phyloP scores from a whole-genome alignment of 2,113 vertebrate genomes.

The Hypomesus transpacificus region DNA sequence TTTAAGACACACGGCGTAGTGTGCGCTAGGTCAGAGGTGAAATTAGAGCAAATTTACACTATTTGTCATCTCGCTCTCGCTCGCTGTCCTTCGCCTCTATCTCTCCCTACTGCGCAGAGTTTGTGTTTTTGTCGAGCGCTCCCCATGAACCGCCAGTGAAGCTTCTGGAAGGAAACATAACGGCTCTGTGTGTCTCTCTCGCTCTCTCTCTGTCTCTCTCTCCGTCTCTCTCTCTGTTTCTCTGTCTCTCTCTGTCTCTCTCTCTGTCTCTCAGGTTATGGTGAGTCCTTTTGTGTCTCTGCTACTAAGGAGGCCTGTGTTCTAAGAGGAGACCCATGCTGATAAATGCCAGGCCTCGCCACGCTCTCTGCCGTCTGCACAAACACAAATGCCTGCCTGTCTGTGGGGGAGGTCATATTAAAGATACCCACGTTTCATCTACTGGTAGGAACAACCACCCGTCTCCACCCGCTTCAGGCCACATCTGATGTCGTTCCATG shows the following conservation, averaged over 20 bases:
- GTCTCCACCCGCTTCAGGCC: too few species aligned
- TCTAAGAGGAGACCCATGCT: conserved; percentile 75
- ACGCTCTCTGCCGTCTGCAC: conserved; percentile 73
- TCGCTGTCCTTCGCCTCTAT: neutral
- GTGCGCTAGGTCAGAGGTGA: neutral
- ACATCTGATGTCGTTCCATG: neutral
- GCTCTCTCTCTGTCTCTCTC: neutral
- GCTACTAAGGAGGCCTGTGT: conserved; percentile 63
- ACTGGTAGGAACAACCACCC: conserved; percentile 65
- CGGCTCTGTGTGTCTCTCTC: too few species aligned
- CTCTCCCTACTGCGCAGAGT: neutral
- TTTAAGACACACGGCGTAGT: too few species aligned
- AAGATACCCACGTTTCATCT: conserved; percentile 74
- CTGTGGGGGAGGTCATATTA: conserved; percentile 77
- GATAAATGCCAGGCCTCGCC: conserved; percentile 77
- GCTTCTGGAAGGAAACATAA: neutral
- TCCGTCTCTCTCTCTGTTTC: neutral
- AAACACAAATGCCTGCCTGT: conserved; percentile 83
- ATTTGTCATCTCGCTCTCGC: neutral
- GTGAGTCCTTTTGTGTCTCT: conserved; percentile 50
- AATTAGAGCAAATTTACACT: neutral
- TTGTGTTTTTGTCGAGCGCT: conserved; percentile 24
- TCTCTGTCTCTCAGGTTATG: conserved; percentile 57
- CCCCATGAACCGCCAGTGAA: conserved; percentile 2
- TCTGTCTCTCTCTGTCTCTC: neutral